Evolutionary conservation across 2,888 invertebrate species (phyloP), one percentile per base, ranked within the genome.

Genomic region (Heteromyza rotundicornis): DNA sequence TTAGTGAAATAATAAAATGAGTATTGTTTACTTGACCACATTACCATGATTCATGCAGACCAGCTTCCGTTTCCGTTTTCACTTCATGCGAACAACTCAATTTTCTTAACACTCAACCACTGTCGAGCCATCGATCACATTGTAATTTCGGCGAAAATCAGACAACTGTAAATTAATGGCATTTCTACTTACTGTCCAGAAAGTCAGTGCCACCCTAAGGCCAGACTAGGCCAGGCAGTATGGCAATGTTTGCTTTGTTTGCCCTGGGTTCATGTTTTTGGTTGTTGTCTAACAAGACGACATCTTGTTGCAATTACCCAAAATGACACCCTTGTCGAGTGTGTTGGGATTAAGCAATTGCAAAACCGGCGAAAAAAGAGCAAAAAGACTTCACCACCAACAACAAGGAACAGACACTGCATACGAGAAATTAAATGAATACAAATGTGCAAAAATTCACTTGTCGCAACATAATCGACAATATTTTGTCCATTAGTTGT

Each of bases 101-200:
- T 32, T 32, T 12, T 32, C 32, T 32, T 32, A 32, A 32, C 32
- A 8, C 32, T 8, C 32, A 32, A 32, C 32, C 7, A 12, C 32
- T 32, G 7, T 8, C 12, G 32, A 8, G 32, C 32, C 32, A 32
- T 32, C n/a, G 40, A 40, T 40, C n/a, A 40, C 40, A 8, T 3
- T n/a, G 7, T n/a, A 40, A 40, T 40, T 40, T 40, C 40, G 40
- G 3, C 10, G 12, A n/a, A 68, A 74, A 74, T 76, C 78, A 75
- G 77, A 76, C 77, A 77, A 78, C 77, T 77, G 77, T 78, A 77
- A 77, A 77, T 77, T 77, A 77, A 77, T 78, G 77, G 77, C 75
- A 75, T 72, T 74, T 56, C 56, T 57, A 44, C 60, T 47, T n/a
- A n/a, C n/a, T n/a, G n/a, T n/a, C n/a, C n/a, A n/a, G n/a, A n/a